These are phyloP conservation scores for Hetaerina americana DNA, from an alignment of 1,140 invertebrate species.

Conservation along the genomic window DNA sequence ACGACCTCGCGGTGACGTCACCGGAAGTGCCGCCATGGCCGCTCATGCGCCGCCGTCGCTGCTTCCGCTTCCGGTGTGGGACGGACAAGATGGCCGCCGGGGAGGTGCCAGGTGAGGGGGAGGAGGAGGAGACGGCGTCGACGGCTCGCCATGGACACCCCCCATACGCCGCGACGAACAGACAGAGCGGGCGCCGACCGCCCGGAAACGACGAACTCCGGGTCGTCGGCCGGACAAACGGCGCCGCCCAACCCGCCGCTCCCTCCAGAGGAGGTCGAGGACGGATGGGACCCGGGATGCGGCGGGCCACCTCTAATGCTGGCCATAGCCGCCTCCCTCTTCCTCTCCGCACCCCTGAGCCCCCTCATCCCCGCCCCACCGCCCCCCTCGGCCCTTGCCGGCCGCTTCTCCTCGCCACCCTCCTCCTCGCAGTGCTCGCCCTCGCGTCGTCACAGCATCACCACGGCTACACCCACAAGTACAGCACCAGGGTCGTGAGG, in stretches of 20 bases:
- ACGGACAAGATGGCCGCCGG: neutral
- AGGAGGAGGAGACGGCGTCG: neutral
- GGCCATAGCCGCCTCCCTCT: neutral
- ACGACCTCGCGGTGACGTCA: neutral
- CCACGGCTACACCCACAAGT: neutral
- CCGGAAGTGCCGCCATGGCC: neutral
- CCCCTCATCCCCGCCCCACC: neutral
- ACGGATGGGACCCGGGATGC: neutral
- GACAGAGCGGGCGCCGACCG: neutral
- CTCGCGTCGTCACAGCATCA: neutral
- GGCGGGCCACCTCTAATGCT: neutral
- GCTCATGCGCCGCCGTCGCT: neutral
- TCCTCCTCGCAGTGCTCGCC: neutral
- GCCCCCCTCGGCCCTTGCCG: neutral
- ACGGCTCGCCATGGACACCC: neutral
- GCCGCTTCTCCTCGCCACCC: neutral
- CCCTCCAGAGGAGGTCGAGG: too few relatives aligned
- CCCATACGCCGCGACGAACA: neutral
- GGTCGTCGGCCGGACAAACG: neutral
- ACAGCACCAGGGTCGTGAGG: conserved; percentile 60
- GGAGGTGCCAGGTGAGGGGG: neutral
- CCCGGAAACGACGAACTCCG: neutral
- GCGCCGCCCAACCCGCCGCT: too few relatives aligned
- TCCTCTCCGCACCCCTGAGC: neutral
- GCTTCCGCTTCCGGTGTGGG: neutral